A percentile compares a stretch with the other conserved stretches of the same genome.
Evolutionary conservation across 1,140 invertebrate genomes (phyloP).

Genomic region (Penaeus indicus): DNA sequence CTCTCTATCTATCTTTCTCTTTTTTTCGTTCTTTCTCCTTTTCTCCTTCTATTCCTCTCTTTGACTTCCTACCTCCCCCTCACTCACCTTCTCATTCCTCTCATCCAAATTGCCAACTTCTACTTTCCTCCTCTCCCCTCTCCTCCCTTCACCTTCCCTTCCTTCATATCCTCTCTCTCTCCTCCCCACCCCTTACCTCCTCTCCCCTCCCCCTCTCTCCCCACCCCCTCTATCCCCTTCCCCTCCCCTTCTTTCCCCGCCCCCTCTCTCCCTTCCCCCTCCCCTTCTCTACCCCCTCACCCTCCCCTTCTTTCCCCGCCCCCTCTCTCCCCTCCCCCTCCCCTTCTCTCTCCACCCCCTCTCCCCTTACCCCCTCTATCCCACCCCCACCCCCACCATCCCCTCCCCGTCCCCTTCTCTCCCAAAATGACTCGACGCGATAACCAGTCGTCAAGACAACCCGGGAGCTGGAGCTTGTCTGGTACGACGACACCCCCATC

Average conservation of each 20-base stretch:
- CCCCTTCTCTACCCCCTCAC: neutral
- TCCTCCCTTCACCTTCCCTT: neutral
- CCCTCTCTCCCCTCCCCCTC: neutral
- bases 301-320: neutral
- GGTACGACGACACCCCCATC: conserved; percentile 72
- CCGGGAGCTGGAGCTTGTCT: conserved; percentile 72
- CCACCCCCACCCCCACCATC: neutral
- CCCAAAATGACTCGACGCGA: neutral
- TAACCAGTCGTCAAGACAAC: conserved; percentile 73
- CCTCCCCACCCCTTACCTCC: neutral
- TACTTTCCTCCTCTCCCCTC: neutral
- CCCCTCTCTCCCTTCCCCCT: no score
- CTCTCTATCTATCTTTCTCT: neutral
- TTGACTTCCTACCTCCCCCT: neutral
- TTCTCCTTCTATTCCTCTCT: neutral
- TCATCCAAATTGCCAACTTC: neutral
- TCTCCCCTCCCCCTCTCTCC: neutral
- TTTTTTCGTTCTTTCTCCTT: no score
- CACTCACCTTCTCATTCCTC: neutral
- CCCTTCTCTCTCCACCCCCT: no score
- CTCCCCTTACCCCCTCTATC: neutral
- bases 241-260: neutral
- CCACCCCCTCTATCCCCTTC: neutral
- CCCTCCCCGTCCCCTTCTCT: neutral
- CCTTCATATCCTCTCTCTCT: neutral